Percentiles rank a stretch among this genome's conserved stretches.
Conservation (phyloP, 1,140 invertebrate species). For the Scylla paramamosain region DNA sequence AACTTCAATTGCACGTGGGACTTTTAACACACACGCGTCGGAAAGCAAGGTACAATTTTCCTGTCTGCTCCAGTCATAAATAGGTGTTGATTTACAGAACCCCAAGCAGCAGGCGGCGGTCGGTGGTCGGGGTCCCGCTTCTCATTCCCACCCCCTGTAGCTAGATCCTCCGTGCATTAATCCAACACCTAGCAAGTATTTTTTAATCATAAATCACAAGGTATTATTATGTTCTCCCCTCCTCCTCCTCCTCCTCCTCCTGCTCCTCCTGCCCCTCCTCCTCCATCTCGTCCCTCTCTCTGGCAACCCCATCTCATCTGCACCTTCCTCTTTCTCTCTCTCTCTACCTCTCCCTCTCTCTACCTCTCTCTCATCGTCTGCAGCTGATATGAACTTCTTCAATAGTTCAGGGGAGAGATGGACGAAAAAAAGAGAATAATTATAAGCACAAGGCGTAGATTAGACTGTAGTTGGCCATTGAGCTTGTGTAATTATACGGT, state of each 20-base stretch:
- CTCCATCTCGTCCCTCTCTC: background rate
- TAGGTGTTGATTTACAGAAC: background rate
- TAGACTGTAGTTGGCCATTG: background rate
- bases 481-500: constrained; percentile 13
- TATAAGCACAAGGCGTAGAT: background rate
- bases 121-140: background rate
- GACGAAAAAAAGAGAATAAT: background rate
- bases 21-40: background rate
- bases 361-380: background rate
- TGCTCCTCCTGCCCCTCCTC: background rate
- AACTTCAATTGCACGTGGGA: background rate
- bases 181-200: background rate
- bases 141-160: background rate
- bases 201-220: background rate
- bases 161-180: background rate
- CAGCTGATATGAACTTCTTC: background rate
- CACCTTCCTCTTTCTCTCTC: too few relatives aligned
- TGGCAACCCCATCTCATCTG: too few relatives aligned
- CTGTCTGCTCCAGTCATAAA: background rate
- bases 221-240: background rate
- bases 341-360: too few relatives aligned
- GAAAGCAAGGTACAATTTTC: constrained; percentile 4
- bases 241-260: background rate
- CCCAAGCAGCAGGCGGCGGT: too few relatives aligned
- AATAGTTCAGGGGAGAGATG: too few relatives aligned